Evolutionary conservation across 2,888 invertebrate genomes (phyloP), one percentile per base, ranked within the genome.

Genomic region (Eupithecia inturbata): DNA sequence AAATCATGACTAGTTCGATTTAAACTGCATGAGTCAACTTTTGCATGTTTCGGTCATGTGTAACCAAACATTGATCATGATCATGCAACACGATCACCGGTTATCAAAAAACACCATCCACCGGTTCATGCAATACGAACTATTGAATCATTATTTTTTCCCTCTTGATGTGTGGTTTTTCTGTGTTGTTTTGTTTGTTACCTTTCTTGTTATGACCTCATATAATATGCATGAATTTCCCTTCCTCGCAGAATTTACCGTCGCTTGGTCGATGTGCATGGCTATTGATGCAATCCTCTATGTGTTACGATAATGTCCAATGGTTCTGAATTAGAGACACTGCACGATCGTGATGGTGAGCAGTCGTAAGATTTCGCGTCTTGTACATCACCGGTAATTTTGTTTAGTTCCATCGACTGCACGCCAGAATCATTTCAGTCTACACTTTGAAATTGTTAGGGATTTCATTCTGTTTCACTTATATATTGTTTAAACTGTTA

Each of bases 191-290:
- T 87, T 83, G 82, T 85, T 85, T 77, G 82, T 70, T 68, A 72
- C 63, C 26, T 67, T 70, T 49, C 70, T 76, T 87, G 77, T 84
- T 82, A 83, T 86, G 92, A 92, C 92, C 91, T 92, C 91, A 91
- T 92, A 93, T 92, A 92, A 92, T 91, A 88, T 85, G 93, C 94
- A 94, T 94, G 93, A 70, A 83, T 82, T 83, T 82, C 83, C 88
- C 85, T 85, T 83, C 80, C 79, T 81, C 82, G 80, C 81, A 73
- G 82, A 81, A 82, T 83, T 57, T 57, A 86, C 83, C 82, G 83
- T 88, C 81, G 92, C 90, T 92, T 92, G 79, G 84, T 90, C 89
- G 88, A 87, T 91, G 87, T 93, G 94, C 94, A 94, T 94, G 94
- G 92, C 92, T 92, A 85, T 89, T 86, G 85, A 84, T 91, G 86